phyloP scores from a whole-genome alignment of 2,888 invertebrate species.

The Sarcophaga rosellei region DNA sequence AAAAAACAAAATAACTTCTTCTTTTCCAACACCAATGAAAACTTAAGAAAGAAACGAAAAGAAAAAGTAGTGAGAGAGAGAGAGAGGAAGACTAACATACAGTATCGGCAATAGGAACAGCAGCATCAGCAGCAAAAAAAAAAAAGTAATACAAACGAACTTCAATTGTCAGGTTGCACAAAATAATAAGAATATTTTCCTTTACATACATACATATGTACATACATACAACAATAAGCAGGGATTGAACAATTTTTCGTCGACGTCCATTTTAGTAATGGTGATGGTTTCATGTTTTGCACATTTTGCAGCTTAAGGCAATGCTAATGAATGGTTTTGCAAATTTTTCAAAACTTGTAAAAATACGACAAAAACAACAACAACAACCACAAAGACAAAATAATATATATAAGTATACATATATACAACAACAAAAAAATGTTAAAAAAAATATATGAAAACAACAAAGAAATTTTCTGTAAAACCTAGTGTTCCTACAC shows the following conservation, averaged over 20 bases:
- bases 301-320: constrained; percentile 68
- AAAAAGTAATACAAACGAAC: constrained; percentile 43
- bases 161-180: constrained; percentile 65
- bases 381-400: constrained; percentile 8
- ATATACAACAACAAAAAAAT: too few relatives aligned
- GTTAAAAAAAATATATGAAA: too few relatives aligned
- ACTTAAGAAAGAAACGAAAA: constrained; percentile 11
- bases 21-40: constrained; percentile 32
- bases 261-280: constrained; percentile 61
- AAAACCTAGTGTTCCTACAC: constrained; percentile 52
- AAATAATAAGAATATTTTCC: constrained; percentile 56
- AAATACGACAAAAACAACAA: constrained; percentile 53
- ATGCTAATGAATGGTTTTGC: constrained; percentile 71
- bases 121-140: constrained; percentile 25
- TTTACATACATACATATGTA: neutral
- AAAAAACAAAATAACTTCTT: constrained; percentile 56
- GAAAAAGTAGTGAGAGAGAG: neutral
- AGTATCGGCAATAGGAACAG: neutral
- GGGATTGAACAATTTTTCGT: constrained; percentile 64
- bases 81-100: neutral
- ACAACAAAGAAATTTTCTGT: constrained; percentile 57
- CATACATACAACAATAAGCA: constrained; percentile 34
- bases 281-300: constrained; percentile 68
- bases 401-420: constrained; percentile 17
- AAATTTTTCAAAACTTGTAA: constrained; percentile 69